phyloP scores from a whole-genome alignment of 2,113 vertebrate species.

The Toxotes chatareus region DNA sequence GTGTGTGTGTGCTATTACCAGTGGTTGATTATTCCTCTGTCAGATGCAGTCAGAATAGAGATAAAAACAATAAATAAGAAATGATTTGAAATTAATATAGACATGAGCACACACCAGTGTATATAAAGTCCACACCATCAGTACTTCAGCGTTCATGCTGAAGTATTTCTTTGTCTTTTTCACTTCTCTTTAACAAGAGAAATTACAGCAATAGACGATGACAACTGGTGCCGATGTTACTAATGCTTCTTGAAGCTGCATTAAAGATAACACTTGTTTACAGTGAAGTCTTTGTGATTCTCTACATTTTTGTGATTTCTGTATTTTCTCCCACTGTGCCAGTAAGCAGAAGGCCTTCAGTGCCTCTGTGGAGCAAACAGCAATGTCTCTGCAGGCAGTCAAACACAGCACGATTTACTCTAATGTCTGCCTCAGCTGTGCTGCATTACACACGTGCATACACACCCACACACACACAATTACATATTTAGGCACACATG shows the following conservation, averaged over 20 bases:
- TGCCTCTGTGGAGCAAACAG: not conserved
- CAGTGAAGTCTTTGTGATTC: not conserved
- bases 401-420: slow-evolving; percentile 26
- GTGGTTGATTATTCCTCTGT: slow-evolving; percentile 46
- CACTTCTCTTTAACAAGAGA: not conserved
- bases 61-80: slow-evolving; percentile 47
- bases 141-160: not conserved
- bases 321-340: slow-evolving; percentile 11
- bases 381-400: slow-evolving; percentile 33
- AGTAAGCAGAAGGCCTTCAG: slow-evolving; percentile 9
- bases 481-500: not conserved
- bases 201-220: not conserved
- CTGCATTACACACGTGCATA: not conserved
- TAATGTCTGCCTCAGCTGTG: slow-evolving; percentile 7
- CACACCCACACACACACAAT: not conserved
- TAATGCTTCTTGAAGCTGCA: not conserved
- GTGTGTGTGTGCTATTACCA: not conserved
- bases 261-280: slow-evolving; percentile 1
- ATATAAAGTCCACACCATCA: not conserved
- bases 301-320: slow-evolving; percentile 1
- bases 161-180: not conserved
- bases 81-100: slow-evolving; percentile 35
- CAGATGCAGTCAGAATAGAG: slow-evolving; percentile 13
- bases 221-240: not conserved
- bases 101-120: not conserved